phyloP scores from a whole-genome alignment of 2,113 vertebrate genomes.

The Albula glossodonta region DNA sequence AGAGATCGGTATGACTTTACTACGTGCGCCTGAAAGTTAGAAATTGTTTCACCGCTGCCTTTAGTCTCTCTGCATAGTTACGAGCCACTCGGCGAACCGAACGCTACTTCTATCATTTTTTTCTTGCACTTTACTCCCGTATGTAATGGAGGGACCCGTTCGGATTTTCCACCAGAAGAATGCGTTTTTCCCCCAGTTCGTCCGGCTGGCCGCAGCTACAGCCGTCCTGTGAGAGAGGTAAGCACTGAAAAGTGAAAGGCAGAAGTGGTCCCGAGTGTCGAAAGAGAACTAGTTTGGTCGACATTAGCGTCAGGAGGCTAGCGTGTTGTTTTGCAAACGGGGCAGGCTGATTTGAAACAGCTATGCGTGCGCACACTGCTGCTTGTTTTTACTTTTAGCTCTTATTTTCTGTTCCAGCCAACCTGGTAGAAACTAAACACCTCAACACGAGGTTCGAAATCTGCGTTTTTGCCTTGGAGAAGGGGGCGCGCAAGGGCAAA shows the following conservation, averaged over 20 bases:
- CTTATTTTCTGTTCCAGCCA: conserved; percentile 1
- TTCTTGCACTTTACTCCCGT: conserved; percentile 57
- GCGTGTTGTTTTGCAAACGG: conserved; percentile 4
- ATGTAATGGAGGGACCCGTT: conserved; percentile 76
- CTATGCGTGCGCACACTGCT: not conserved
- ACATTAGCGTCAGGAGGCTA: not conserved
- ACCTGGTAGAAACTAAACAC: conserved; percentile 8
- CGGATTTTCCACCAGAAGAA: conserved; percentile 68
- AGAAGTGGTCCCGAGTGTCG: conserved; percentile 19
- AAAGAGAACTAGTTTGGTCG: not conserved
- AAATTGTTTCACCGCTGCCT: not conserved
- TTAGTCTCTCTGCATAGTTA: not conserved
- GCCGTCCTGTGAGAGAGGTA: conserved; percentile 68
- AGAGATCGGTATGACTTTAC: conserved; percentile 1
- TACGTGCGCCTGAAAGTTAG: conserved; percentile 4
- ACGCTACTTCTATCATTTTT: conserved; percentile 32
- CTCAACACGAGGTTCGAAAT: conserved; percentile 21
- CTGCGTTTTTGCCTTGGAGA: conserved; percentile 4
- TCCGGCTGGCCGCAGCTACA: conserved; percentile 53
- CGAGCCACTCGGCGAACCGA: not conserved
- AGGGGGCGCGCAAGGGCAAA: conserved; percentile 13
- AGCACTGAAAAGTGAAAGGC: conserved; percentile 41
- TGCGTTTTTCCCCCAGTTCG: conserved; percentile 59
- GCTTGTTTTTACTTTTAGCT: not conserved
- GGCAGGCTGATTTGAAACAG: not conserved